Evolutionary conservation across 2,797 vertebrate genomes (phyloP), one percentile per base, ranked within the genome.

Genomic region (Microctenopoma stevenorrisi): DNA sequence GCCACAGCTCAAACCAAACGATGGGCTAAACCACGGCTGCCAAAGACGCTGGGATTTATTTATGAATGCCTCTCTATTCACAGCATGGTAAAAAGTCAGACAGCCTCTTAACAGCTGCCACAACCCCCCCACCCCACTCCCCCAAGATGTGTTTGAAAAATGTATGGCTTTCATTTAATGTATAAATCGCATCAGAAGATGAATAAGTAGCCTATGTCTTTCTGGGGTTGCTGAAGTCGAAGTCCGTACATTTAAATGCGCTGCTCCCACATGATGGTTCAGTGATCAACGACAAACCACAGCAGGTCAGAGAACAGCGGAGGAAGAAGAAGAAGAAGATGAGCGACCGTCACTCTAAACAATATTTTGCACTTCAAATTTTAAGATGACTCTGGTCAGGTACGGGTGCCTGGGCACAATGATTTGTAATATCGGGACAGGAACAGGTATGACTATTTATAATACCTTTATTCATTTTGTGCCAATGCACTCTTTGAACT

Each of bases 141-240:
- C 11, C 37, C 37, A 13, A 57, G 25, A 62, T 38, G 56, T 67
- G 64, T 49, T 56, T 15, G 5, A 38, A 68, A 49, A 69, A 78
- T 38, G 43, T 30, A 12, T 50, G 59, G 71, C 68, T 76, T 68
- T 74, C 67, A 58, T 53, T 59, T 69, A 58, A 52, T 67, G 72
- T 67, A 63, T 53, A 60, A 76, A 76, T 85, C 70, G 73, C 75
- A 70, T 82, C 64, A 79, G 37, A 79, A 68, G 68, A 89, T 26
- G 60, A 63, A 84, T 83, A 75, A 38, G 67, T 35, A 37, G 74
- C 59, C 71, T 55, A 55, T 16, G 2, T 76, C 55, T 83, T 43
- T 71, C 37, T 74, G 62, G 44, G 18, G 44, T 72, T 53, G 50
- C 14, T 26, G 3, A 43, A 25, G 43, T 53, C 50, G 49, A 69